Evolutionary conservation across 1,140 invertebrate species (phyloP).

Genomic region (Listronotus bonariensis): DNA sequence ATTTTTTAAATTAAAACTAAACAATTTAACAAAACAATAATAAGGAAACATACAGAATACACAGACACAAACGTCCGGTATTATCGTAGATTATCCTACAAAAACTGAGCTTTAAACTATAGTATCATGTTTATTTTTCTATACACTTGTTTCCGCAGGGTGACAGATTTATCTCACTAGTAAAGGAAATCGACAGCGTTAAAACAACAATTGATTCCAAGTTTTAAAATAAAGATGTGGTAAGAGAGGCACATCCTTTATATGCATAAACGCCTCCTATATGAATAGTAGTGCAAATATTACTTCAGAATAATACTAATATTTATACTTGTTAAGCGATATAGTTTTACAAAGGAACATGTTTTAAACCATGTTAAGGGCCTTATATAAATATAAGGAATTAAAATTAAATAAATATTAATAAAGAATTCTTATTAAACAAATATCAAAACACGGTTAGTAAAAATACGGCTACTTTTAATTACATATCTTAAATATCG

Average conservation of each 20-base stretch:
- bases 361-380: too few relatives aligned
- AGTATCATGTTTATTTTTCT: slow-evolving; percentile 26
- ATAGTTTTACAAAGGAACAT: too few relatives aligned
- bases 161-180: slow-evolving; percentile 26
- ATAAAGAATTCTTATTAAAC: too few relatives aligned
- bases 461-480: too few relatives aligned
- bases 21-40: not conserved
- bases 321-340: too few relatives aligned
- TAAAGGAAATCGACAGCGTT: slow-evolving; percentile 18
- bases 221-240: slow-evolving; percentile 30
- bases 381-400: too few relatives aligned
- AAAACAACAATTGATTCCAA: slow-evolving; percentile 24
- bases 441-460: too few relatives aligned
- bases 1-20: not conserved
- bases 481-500: too few relatives aligned
- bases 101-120: slow-evolving; percentile 17
- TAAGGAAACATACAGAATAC: slow-evolving; percentile 6
- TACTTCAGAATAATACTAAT: too few relatives aligned
- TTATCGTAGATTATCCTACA: slow-evolving; percentile 10
- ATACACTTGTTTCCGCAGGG: slow-evolving; percentile 22
- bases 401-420: too few relatives aligned
- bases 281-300: too few relatives aligned
- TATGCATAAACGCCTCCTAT: not conserved
- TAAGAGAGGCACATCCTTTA: slow-evolving; percentile 25
- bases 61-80: slow-evolving; percentile 15